Base-by-base conservation (phyloP, 2,797 vertebrate genomes). In the Ptychadena robeensis region DNA sequence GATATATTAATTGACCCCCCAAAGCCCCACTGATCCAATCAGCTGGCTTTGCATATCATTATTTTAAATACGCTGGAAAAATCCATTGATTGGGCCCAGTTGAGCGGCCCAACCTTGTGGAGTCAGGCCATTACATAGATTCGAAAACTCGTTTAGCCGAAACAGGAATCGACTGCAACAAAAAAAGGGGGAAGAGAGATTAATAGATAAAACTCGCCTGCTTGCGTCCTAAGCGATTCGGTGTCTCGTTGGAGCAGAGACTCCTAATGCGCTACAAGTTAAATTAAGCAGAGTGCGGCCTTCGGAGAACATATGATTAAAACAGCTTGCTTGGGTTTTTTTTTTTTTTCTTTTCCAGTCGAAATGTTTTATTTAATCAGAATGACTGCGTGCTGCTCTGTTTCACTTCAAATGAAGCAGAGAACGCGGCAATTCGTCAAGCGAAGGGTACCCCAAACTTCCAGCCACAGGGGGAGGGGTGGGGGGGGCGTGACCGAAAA, bases 321-420 rank as follows among this genome's bases (percentile, higher is more conserved):
- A 70, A 31, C 27, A 74, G 72, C 53, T 73, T 78, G 73, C 65
- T 40, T 66, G 40, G 63, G n/a, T n/a, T n/a, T n/a, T n/a, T n/a
- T n/a, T n/a, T n/a, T n/a, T n/a, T n/a, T n/a, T 64, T 40, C 38
- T 40, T 6, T 67, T 22, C 74, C 30, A n/a, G n/a, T n/a, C 68
- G 8, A 7, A 66, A 79, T 79, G 66, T 78, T 72, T 78, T 78
- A 82, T 83, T 83, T 78, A n/a, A 83, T 83, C 78, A 86, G n/a
- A 34, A 73, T 64, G 44, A 78, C 14, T 69, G 64, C 59, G n/a
- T n/a, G 83, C 66, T 59, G 48, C 66, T 82, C 44, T 69, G 59
- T 83, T 78, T 83, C 30, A 34, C 31, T 30, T 66, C 82, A 73
- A 65, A 82, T 64, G 32, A 82, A 65, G 44, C 27, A 34, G n/a